Evolutionary conservation across 2,113 vertebrate genomes (phyloP).

Genomic region (Urocitellus parryii): DNA sequence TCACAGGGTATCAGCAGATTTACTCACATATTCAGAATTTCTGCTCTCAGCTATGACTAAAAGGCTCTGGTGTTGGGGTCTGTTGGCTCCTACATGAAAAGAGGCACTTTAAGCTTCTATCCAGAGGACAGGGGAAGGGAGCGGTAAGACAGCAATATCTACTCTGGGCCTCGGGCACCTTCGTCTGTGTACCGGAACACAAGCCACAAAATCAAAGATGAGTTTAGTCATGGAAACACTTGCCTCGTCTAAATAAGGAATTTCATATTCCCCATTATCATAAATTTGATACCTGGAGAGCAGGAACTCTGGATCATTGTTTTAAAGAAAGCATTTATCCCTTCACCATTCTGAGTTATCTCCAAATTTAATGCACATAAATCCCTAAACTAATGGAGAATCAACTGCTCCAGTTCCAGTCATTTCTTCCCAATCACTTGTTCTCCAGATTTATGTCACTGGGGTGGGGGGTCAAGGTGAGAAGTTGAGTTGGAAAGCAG

Average conservation of each 20-base stretch:
- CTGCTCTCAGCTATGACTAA: neutral
- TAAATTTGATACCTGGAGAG: conserved; percentile 48
- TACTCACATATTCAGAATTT: neutral
- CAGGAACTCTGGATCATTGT: conserved; percentile 47
- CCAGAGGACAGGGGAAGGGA: neutral
- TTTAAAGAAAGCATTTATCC: conserved; percentile 49
- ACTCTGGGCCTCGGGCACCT: neutral
- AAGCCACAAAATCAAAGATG: neutral
- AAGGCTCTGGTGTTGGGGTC: neutral
- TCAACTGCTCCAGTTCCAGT: neutral
- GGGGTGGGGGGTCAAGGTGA: neutral
- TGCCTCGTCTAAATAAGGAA: conserved; percentile 62
- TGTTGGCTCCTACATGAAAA: neutral
- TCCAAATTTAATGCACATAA: conserved; percentile 13
- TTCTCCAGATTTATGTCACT: neutral
- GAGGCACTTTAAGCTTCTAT: neutral
- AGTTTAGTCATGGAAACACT: conserved; percentile 25
- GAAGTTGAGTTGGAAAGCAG: too few relatives aligned
- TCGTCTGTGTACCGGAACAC: neutral
- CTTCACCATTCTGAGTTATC: conserved; percentile 45
- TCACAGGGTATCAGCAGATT: neutral
- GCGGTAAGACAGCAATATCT: too few relatives aligned
- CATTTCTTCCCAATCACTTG: neutral
- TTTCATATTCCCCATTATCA: conserved; percentile 14
- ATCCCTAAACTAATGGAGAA: neutral